Conservation (phyloP, 2,113 vertebrate genomes). For the Erinaceus europaeus region DNA sequence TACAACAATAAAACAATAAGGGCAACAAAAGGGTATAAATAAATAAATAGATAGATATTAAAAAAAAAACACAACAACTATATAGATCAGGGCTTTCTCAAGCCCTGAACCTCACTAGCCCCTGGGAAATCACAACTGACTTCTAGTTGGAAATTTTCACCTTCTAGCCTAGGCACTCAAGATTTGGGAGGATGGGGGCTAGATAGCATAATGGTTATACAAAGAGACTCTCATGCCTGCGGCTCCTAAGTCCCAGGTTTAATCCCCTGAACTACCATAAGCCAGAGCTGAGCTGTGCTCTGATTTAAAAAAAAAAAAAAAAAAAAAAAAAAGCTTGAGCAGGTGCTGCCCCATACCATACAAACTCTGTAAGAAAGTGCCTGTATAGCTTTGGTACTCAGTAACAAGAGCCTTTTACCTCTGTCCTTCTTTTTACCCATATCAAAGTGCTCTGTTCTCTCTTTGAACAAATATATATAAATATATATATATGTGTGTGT, state of each 20-base stretch:
- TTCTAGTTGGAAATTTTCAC: conserved; percentile 27
- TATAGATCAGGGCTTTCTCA: not conserved
- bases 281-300: too few species aligned
- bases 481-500: not conserved
- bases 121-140: not conserved
- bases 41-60: too few species aligned
- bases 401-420: not conserved
- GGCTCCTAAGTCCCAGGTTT: too few species aligned
- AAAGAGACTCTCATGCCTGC: too few species aligned
- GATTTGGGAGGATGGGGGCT: too few species aligned
- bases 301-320: too few species aligned
- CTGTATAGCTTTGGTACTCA: not conserved
- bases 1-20: too few species aligned
- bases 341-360: not conserved
- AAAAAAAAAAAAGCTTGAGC: not conserved
- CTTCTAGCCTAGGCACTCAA: not conserved
- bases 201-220: too few species aligned
- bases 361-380: not conserved
- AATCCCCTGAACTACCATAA: too few species aligned
- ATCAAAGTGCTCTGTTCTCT: not conserved
- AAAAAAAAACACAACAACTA: too few species aligned
- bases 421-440: not conserved
- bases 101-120: not conserved
- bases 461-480: not conserved
- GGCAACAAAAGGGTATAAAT: too few species aligned